Percentiles rank a stretch among this genome's conserved stretches.
phyloP scores from a whole-genome alignment of 2,113 vertebrate genomes.

The Peucedramus taeniatus region DNA sequence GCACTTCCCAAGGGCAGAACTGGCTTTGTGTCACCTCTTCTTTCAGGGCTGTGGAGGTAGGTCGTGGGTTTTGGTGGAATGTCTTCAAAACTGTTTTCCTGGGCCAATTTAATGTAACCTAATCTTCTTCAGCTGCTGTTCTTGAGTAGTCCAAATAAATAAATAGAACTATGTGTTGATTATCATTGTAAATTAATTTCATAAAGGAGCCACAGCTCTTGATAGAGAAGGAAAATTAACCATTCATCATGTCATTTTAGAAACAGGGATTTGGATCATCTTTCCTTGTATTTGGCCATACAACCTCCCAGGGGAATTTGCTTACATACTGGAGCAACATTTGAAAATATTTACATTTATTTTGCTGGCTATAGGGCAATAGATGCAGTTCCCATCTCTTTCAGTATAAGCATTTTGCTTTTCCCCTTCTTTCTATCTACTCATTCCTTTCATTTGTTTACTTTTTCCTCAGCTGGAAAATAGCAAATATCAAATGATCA shows the following conservation, averaged over 20 bases:
- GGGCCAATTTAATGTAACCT: neutral
- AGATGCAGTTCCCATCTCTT: conserved; percentile 22
- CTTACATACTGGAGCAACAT: conserved; percentile 21
- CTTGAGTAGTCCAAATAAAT: neutral
- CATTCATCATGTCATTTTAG: neutral
- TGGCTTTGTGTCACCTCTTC: accelerated
- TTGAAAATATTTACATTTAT: conserved; percentile 48
- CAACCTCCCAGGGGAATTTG: neutral
- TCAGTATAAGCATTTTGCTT: conserved; percentile 25
- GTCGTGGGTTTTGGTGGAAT: neutral
- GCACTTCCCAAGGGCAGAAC: neutral
- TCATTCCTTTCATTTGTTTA: conserved; percentile 24
- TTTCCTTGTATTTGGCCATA: neutral
- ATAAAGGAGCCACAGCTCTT: neutral
- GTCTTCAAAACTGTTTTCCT: neutral
- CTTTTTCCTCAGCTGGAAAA: conserved; percentile 8
- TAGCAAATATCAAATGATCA: neutral
- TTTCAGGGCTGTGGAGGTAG: neutral
- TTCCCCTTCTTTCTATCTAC: neutral
- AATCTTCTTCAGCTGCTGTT: conserved; percentile 21
- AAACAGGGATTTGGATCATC: neutral
- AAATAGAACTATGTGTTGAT: neutral
- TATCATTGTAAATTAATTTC: neutral
- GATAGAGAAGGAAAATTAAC: neutral
- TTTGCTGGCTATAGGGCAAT: conserved; percentile 5